These are phyloP conservation scores for Tineola bisselliella DNA, from an alignment of 2,888 invertebrate genomes.

Conservation along the genomic window DNA sequence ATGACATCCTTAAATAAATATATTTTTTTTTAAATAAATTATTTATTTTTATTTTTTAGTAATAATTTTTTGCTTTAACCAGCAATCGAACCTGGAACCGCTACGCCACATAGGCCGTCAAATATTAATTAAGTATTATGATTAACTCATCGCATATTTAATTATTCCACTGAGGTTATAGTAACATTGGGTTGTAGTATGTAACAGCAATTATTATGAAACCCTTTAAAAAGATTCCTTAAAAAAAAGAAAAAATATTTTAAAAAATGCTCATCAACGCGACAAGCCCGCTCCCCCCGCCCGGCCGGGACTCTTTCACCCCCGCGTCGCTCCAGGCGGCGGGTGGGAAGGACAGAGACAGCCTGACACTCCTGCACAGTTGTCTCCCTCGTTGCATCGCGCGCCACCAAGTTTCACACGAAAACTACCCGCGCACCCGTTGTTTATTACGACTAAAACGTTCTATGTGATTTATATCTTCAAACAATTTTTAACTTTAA, in stretches of 20 bases:
- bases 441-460: constrained; percentile 23
- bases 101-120: no score
- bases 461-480: constrained; percentile 18
- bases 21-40: no score
- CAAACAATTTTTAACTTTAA: neutral
- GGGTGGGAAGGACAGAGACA: constrained; percentile 45
- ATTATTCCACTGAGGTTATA: no score
- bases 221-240: constrained; percentile 68
- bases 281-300: constrained; percentile 49
- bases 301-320: constrained; percentile 31
- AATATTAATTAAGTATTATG: no score
- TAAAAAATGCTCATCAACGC: constrained; percentile 69
- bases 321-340: constrained; percentile 26
- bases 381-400: constrained; percentile 50
- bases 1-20: no score
- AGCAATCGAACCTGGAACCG: no score
- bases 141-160: no score
- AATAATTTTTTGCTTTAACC: no score
- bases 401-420: constrained; percentile 59
- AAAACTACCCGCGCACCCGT: constrained; percentile 55
- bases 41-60: no score
- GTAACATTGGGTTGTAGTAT: neutral
- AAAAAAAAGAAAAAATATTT: constrained; percentile 55
- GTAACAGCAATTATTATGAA: constrained; percentile 57
- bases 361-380: constrained; percentile 27